Conservation (phyloP, 23 tunicate genomes). For the Halocynthia aurantium region DNA sequence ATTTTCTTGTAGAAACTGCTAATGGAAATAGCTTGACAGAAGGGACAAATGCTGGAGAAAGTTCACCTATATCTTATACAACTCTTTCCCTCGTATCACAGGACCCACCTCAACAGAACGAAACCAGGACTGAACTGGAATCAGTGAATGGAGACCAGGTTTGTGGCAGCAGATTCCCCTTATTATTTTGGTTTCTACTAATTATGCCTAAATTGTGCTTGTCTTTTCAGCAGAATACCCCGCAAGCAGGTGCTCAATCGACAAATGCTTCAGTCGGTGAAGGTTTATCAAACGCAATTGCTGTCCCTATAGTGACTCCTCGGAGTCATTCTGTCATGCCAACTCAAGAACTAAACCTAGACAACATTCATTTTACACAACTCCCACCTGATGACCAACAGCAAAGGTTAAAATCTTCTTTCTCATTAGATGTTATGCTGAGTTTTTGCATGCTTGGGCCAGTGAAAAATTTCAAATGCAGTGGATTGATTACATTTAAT, state of each 20-base stretch:
- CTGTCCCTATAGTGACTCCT: not conserved
- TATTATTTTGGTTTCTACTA: too few species aligned
- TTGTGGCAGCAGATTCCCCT: too few species aligned
- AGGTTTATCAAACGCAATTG: not conserved
- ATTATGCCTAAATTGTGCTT: too few species aligned
- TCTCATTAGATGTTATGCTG: not conserved
- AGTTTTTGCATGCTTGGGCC: not conserved
- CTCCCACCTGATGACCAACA: not conserved
- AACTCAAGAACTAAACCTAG: slow-evolving; percentile 16
- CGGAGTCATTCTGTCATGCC: slow-evolving; percentile 2
- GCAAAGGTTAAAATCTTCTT: slow-evolving; percentile 1
- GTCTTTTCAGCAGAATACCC: not conserved
- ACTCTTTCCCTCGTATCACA: slow-evolving; percentile 21
- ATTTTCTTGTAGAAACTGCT: too few species aligned
- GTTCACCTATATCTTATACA: slow-evolving; percentile 22
- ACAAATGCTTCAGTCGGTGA: not conserved
- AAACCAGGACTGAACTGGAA: slow-evolving; percentile 13
- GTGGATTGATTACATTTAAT: too few species aligned
- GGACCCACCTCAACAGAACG: slow-evolving; percentile 1
- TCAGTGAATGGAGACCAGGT: slow-evolving; percentile 4
- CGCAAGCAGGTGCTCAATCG: not conserved
- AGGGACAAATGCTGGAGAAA: not conserved
- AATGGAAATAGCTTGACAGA: too few species aligned
- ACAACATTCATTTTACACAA: slow-evolving; percentile 24
- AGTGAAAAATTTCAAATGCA: not conserved